These are phyloP conservation scores for Gandaritis pyraliata DNA, from an alignment of 2,888 invertebrate species.

Conservation along the genomic window DNA sequence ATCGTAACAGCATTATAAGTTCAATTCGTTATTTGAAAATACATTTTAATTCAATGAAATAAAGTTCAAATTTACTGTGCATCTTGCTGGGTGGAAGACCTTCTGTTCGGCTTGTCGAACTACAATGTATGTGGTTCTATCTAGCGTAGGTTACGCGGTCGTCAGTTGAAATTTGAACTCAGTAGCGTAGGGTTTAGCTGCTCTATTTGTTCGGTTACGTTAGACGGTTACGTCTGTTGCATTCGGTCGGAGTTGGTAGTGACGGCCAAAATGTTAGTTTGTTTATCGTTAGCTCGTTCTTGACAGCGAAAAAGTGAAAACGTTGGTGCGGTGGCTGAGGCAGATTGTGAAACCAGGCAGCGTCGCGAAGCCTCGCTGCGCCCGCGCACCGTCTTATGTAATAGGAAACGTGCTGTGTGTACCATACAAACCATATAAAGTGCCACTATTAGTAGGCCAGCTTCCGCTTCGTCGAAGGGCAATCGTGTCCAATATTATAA, in stretches of 20 bases:
- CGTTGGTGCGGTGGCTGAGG: slow-evolving; percentile 73
- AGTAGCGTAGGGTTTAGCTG: slow-evolving; percentile 51
- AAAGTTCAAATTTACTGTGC: slow-evolving; percentile 58
- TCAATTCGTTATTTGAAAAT: slow-evolving; percentile 50
- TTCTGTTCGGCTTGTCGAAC: slow-evolving; percentile 62
- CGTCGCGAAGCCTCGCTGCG: slow-evolving; percentile 64
- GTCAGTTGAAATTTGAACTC: slow-evolving; percentile 63
- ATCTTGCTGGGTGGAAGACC: slow-evolving; percentile 56
- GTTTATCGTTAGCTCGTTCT: slow-evolving; percentile 83
- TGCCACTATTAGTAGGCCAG: slow-evolving; percentile 40
- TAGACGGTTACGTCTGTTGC: slow-evolving; percentile 53
- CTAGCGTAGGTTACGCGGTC: slow-evolving; percentile 55
- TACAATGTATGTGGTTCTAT: slow-evolving; percentile 55
- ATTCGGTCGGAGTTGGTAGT: slow-evolving; percentile 61
- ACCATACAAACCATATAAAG: slow-evolving; percentile 47
- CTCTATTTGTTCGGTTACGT: slow-evolving; percentile 49
- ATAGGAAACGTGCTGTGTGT: slow-evolving; percentile 63
- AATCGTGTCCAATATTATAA: slow-evolving; percentile 27
- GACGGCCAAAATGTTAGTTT: slow-evolving; percentile 82
- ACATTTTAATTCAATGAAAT: slow-evolving; percentile 53
- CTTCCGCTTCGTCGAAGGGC: slow-evolving; percentile 42
- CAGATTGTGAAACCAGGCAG: slow-evolving; percentile 78
- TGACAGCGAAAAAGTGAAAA: slow-evolving; percentile 85
- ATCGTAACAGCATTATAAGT: slow-evolving; percentile 58
- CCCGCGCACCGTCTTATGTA: slow-evolving; percentile 62